Evolutionary conservation across 2,113 vertebrate genomes (phyloP).

Genomic region (Sphyrna mokarran): DNA sequence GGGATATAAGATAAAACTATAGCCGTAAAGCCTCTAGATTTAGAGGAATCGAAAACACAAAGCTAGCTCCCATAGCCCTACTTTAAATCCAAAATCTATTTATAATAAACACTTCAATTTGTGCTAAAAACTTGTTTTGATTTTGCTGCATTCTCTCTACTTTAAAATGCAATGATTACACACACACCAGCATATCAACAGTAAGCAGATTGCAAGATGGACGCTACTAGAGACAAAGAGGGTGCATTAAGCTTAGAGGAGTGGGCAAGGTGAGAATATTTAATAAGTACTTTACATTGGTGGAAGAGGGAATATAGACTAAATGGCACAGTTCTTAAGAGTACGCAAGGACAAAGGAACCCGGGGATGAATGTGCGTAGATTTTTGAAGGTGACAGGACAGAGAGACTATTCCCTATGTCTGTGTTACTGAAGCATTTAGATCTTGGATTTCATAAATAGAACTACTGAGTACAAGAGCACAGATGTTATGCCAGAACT

Average conservation of each 20-base stretch:
- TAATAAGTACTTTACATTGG: background rate
- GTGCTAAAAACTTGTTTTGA: background rate
- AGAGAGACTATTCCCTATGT: no score
- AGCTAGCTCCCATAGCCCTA: background rate
- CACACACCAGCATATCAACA: background rate
- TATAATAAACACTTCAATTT: background rate
- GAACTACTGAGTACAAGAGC: no score
- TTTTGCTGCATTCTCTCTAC: background rate
- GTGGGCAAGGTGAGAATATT: background rate
- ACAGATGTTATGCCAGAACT: no score
- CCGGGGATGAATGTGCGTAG: no score
- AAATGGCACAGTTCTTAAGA: no score
- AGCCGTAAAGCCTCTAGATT: background rate
- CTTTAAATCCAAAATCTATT: background rate
- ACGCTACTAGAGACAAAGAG: background rate
- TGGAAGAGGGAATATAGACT: background rate
- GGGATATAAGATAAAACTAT: background rate
- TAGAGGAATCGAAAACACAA: background rate
- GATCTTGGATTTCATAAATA: no score
- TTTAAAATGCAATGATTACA: background rate
- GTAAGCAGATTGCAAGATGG: background rate
- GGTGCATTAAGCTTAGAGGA: background rate
- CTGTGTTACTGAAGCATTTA: no score
- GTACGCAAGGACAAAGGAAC: no score
- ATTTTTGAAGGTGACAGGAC: no score